Base-by-base conservation (phyloP, 2,888 invertebrate genomes). In the Trachelus troglodyta region DNA sequence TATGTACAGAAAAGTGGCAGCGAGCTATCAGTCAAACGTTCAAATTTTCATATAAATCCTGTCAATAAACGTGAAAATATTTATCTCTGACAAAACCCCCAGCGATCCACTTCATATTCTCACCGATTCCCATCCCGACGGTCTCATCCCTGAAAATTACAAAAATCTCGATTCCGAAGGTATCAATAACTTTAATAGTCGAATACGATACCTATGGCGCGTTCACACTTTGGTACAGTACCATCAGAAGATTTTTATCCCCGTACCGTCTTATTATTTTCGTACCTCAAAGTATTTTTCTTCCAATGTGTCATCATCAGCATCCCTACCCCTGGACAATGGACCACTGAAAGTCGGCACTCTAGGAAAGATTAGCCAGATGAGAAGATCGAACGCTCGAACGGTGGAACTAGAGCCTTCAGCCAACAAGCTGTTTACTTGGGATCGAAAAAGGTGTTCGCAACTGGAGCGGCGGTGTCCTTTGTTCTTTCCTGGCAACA, bases 31-130 rank as follows among this genome's bases (percentile, higher is more conserved):
- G 88, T 89, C 88, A 89, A 87, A 82, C 84, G 87, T 85, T 85
- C 82, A 86, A 89, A 88, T 87, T 87, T 88, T 88, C 88, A 87
- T 89, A 88, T 89, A 88, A 85, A 84, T 82, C 84, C 89, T 87
- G 89, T 90, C 89, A 87, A 87, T 89, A 86, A 79, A 37, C 74
- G 34, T 76, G 81, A 83, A 85, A 87, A 88, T 88, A 89, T 88
- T 88, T 85, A 88, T 86, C 85, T 86, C 86, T 78, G 83, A 84
- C 84, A 84, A 86, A 83, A 83, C 83, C 78, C 75, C 84, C 84
- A 74, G 79, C 71, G 71, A 71, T 33, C 9, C 56, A 56, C 23
- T 56, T 56, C 23, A 2, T 23, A 56, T 23, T 56, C 23, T 23
- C 56, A 23, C 9, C 56, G 23, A 23, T 35, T 12, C 23, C 9